Evolutionary conservation across 2,888 invertebrate genomes (phyloP).

Genomic region (Chymomyza caudatula): DNA sequence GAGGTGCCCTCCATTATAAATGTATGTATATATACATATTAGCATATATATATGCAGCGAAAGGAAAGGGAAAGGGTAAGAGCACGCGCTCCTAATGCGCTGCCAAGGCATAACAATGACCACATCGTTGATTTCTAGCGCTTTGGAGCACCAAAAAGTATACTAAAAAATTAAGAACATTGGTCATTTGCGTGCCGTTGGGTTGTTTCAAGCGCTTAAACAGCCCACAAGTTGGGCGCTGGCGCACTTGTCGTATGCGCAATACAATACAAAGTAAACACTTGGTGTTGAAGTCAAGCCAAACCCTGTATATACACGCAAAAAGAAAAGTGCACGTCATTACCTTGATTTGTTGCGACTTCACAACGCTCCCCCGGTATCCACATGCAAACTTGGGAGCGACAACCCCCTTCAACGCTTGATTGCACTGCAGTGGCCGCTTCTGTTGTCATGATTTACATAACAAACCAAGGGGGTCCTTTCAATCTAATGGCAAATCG

Average conservation of each 20-base stretch:
- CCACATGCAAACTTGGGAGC: background rate
- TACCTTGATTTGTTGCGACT: slow-evolving; percentile 57
- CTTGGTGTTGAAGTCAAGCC: slow-evolving; percentile 13
- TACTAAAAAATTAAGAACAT: slow-evolving; percentile 64
- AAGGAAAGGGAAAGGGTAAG: background rate
- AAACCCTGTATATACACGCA: slow-evolving; percentile 54
- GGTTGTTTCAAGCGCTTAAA: slow-evolving; percentile 18
- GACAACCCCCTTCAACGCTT: background rate
- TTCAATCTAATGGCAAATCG: background rate
- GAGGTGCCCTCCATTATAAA: slow-evolving; percentile 42
- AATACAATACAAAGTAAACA: slow-evolving; percentile 42
- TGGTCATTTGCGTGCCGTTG: slow-evolving; percentile 52
- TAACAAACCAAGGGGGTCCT: slow-evolving; percentile 4
- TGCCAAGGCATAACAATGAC: slow-evolving; percentile 24
- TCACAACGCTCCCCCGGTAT: background rate
- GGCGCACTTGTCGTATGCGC: slow-evolving; percentile 54
- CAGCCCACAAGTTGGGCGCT: background rate
- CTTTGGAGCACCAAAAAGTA: slow-evolving; percentile 47
- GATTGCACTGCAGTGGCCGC: background rate
- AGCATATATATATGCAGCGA: slow-evolving; percentile 55
- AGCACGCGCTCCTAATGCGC: slow-evolving; percentile 33
- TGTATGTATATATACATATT: slow-evolving; percentile 18
- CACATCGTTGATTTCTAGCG: slow-evolving; percentile 37
- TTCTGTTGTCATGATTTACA: slow-evolving; percentile 3
- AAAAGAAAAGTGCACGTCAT: slow-evolving; percentile 64